Evolutionary conservation across 2,113 vertebrate genomes (phyloP), one percentile per base, ranked within the genome.

Genomic region (Hippocampus guttulatus): DNA sequence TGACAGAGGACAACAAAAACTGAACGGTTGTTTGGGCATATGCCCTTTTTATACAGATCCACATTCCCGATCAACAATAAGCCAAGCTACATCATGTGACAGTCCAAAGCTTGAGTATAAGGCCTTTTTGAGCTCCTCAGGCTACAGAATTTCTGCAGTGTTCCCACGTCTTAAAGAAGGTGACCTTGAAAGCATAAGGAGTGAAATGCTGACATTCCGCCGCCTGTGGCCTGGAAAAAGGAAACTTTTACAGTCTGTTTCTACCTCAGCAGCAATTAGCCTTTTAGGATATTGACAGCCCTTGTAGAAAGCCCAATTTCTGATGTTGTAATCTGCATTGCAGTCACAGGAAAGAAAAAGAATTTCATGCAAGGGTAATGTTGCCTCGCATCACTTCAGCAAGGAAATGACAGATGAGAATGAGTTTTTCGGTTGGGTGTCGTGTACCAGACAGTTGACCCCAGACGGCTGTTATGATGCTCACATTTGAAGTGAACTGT

Each of bases 1-100:
- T 70, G 77, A 78, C 58, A 23, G 62, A 74, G 65, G 69, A 74
- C 77, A 80, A 82, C 64, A 75, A 83, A 78, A 85, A 80, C 74
- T 80, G 80, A 82, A 77, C 52, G 75, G 12, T 77, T 69, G 70
- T 69, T 66, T 68, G 74, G 49, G 57, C 68, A 67, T 81, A 75
- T 75, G 70, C 67, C 67, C 55, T 74, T 68, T 75, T 38, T 75
- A 57, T 62, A 65, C 75, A 77, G 67, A 82, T 74, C 73, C 81
- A 40, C 27, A 54, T 77, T 77, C 38, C 33, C 65, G 10, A 73
- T 81, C 38, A 68, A 54, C 52, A 38, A 64, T 63, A 69, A 74
- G 11, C n/a, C 10, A 3, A 8, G 49, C 49, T 15, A 47, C 33
- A 15, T n/a, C 58, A 20, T 47, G 40, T 65, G 60, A 16, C 33